A percentile compares a stretch with the other conserved stretches of the same genome.
These are phyloP conservation scores for Drosophila kuntzei DNA, from an alignment of 2,888 invertebrate species.

Conservation along the genomic window DNA sequence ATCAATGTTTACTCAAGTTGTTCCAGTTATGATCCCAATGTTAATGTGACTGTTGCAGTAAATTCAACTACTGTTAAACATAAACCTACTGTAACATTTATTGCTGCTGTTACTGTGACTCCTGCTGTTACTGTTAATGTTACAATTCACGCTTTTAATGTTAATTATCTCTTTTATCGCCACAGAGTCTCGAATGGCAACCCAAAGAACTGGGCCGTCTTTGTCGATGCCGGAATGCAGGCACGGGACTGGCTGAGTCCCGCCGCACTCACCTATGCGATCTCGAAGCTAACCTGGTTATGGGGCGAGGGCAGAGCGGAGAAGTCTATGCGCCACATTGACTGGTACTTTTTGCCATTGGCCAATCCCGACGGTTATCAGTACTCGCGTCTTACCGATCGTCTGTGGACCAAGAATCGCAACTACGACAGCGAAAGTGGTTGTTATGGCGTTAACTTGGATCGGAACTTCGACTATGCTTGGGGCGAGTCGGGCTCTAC, in stretches of 20 bases:
- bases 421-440: slow-evolving; percentile 86
- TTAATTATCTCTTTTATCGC: background rate
- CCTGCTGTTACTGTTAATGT: background rate
- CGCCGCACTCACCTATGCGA: slow-evolving; percentile 91
- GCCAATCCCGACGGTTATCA: slow-evolving; percentile 94
- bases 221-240: slow-evolving; percentile 92
- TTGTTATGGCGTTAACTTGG: slow-evolving; percentile 92
- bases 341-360: slow-evolving; percentile 92
- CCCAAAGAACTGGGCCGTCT: slow-evolving; percentile 88
- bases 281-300: slow-evolving; percentile 89
- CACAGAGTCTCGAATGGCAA: slow-evolving; percentile 89
- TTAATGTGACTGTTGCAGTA: too few species aligned
- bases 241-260: slow-evolving; percentile 95
- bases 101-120: background rate
- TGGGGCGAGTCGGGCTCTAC: slow-evolving; percentile 94
- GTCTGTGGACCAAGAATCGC: slow-evolving; percentile 94
- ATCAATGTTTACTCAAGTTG: too few species aligned
- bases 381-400: slow-evolving; percentile 91
- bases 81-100: background rate
- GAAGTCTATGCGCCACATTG: slow-evolving; percentile 89
- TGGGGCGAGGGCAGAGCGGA: slow-evolving; percentile 85
- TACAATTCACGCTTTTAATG: background rate
- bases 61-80: too few species aligned
- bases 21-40: too few species aligned
- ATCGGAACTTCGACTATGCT: slow-evolving; percentile 94